Evolutionary conservation across 1,140 invertebrate genomes (phyloP), one percentile per base, ranked within the genome.

Genomic region (Andrena cerasifolii): DNA sequence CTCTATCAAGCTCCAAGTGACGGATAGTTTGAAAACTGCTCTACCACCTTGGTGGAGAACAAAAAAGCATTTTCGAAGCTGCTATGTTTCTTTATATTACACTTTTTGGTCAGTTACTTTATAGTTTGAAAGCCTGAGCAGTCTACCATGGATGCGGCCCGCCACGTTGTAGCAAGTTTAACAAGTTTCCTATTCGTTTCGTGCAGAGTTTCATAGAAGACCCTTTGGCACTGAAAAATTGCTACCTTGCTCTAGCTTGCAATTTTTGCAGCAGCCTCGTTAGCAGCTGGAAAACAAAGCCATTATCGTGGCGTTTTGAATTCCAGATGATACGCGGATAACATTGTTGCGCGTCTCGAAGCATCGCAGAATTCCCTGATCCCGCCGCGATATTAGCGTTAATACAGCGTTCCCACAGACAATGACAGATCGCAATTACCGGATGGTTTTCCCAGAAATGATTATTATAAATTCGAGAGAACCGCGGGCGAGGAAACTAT

Each of bases 291-390:
- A 54, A 68, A 53, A 59, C 33, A 36, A 21, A 40, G 40, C 67
- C 53, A 78, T 84, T 84, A 79, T 74, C 70, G 53, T 12, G 53
- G 21, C 73, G 26, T 75, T 84, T 84, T 80, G 79, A 84, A 81
- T 71, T 71, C 70, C n/a, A 75, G 58, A 73, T 65, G 63, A 43
- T 77, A 68, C 66, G 40, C 26, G 65, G 70, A 68, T 63, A 77
- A 68, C 67, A 85, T 81, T 84, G 73, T 85, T 84, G 68, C 83
- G 73, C 53, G 83, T 43, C 40, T 61, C 67, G 68, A 85, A 85
- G 40, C 59, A 66, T 43, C 62, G 80, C 76, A 61, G 78, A 63
- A 83, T 83, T 84, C 54, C 70, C 58, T 71, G 62, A 84, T 83
- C 61, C 67, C 45, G 71, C 68, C 62, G 58, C 70, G 78, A 84